Conservation (phyloP, 2,888 invertebrate species). For the Danaus chrysippus region DNA sequence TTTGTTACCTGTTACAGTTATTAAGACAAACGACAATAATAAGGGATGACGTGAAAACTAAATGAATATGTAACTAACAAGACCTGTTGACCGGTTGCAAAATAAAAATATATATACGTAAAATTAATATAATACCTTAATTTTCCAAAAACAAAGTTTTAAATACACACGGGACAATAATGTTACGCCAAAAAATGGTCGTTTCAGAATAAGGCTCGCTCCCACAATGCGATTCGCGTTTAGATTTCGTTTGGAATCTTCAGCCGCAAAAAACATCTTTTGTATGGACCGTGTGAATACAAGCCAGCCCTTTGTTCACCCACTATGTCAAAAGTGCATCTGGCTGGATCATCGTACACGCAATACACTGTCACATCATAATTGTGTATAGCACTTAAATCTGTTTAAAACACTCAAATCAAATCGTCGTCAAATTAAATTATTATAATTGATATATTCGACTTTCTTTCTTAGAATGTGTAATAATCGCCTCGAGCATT, state of each 20-base stretch:
- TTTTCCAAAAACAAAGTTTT: not conserved
- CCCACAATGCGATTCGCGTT: slow-evolving; percentile 65
- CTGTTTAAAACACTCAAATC: no score
- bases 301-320: slow-evolving; percentile 53
- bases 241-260: slow-evolving; percentile 60
- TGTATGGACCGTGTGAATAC: slow-evolving; percentile 70
- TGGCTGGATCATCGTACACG: slow-evolving; percentile 59
- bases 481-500: no score
- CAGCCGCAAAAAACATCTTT: slow-evolving; percentile 59
- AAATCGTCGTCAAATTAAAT: no score
- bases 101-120: no score
- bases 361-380: slow-evolving; percentile 41
- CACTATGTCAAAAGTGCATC: slow-evolving; percentile 62
- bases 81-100: no score
- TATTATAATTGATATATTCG: no score
- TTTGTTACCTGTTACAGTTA: not conserved
- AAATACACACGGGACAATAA: slow-evolving; percentile 22
- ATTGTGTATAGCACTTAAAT: not conserved
- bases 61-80: no score
- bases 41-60: not conserved
- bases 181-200: slow-evolving; percentile 34
- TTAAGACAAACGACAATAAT: not conserved
- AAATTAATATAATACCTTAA: not conserved
- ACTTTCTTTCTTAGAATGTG: no score
- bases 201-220: slow-evolving; percentile 45